Evolutionary conservation across 2,888 invertebrate genomes (phyloP).

Genomic region (Agriotes lineatus): DNA sequence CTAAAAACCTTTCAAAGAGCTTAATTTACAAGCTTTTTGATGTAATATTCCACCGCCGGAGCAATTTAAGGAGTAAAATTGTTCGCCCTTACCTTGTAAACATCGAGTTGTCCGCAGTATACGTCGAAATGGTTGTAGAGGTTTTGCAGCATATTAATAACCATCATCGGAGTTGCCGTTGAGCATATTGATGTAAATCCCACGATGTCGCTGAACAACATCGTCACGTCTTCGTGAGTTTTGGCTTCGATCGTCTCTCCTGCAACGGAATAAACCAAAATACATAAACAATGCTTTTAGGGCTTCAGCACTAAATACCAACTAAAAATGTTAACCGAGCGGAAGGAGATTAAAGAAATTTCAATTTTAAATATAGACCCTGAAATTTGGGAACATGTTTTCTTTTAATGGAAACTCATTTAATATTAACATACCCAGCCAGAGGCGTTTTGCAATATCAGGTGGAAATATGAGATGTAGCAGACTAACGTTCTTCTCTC

Average conservation of each 20-base stretch:
- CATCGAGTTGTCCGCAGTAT: slow-evolving; percentile 92
- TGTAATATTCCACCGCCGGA: no score
- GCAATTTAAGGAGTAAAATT: slow-evolving; percentile 3
- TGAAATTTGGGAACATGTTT: background rate
- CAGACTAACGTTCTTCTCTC: slow-evolving; percentile 94
- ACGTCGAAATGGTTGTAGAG: slow-evolving; percentile 94
- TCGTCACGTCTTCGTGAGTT: slow-evolving; percentile 93
- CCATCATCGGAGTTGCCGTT: slow-evolving; percentile 95
- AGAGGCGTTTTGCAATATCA: slow-evolving; percentile 92
- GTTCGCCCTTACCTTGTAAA: slow-evolving; percentile 83
- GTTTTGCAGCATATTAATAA: slow-evolving; percentile 93
- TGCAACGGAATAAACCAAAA: slow-evolving; percentile 60
- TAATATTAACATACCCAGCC: slow-evolving; percentile 79
- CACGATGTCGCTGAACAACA: slow-evolving; percentile 96
- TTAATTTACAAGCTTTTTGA: no score
- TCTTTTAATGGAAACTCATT: slow-evolving; percentile 8
- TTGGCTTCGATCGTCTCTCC: slow-evolving; percentile 93
- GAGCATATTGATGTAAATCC: slow-evolving; percentile 97
- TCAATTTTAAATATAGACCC: background rate
- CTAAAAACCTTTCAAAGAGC: no score
- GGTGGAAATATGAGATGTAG: slow-evolving; percentile 95
- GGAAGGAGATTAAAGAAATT: background rate
- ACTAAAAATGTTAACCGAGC: no score
- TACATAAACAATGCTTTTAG: background rate
- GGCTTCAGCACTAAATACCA: background rate